Conservation (phyloP, 2,113 vertebrate genomes). For the Tiliqua scincoides region DNA sequence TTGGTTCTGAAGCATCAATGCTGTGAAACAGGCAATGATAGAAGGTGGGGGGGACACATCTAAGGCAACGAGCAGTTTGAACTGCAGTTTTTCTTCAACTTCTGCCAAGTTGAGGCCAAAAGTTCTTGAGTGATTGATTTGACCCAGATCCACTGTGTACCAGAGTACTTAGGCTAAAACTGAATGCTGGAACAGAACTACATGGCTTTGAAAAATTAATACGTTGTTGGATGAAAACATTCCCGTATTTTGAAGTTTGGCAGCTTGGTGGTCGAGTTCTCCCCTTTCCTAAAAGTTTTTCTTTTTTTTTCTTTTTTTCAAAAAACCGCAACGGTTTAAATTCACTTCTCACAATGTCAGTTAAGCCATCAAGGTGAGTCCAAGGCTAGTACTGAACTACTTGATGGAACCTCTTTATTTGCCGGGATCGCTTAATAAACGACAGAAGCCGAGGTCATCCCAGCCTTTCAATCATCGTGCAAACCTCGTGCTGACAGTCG, state of each 20-base stretch:
- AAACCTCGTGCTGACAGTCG: background rate
- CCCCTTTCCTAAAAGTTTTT: too few relatives aligned
- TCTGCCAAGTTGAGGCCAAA: too few relatives aligned
- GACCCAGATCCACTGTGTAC: background rate
- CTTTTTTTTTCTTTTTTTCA: background rate
- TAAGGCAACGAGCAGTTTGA: too few relatives aligned
- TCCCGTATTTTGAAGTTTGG: background rate
- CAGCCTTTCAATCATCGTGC: background rate
- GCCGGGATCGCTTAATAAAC: conserved; percentile 7
- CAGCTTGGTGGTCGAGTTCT: too few relatives aligned
- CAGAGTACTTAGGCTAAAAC: background rate
- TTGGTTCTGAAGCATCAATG: too few relatives aligned
- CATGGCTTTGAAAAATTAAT: background rate
- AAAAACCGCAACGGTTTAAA: background rate
- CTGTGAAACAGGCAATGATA: too few relatives aligned
- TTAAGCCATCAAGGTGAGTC: background rate
- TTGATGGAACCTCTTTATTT: background rate
- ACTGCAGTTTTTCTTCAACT: too few relatives aligned
- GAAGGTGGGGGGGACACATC: too few relatives aligned
- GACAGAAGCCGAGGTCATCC: background rate
- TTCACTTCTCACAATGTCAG: too few relatives aligned
- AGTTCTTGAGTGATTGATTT: background rate
- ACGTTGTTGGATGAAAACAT: background rate
- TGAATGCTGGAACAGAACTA: background rate
- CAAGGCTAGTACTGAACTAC: background rate